These are phyloP conservation scores for Indicator maculatus DNA, from an alignment of 2,113 vertebrate genomes.

Conservation along the genomic window DNA sequence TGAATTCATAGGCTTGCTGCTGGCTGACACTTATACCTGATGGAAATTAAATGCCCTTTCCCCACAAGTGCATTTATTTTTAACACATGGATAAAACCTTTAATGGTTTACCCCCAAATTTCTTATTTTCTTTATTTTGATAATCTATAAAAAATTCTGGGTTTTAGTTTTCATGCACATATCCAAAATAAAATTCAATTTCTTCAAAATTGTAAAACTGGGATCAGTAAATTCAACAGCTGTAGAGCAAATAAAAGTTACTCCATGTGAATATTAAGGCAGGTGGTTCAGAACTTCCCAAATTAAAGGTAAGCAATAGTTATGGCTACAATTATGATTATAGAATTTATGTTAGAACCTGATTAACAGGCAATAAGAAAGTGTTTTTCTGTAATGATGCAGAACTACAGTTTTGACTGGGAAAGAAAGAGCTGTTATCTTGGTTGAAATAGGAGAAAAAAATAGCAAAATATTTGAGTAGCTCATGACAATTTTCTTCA, in stretches of 20 bases:
- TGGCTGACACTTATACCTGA: background rate
- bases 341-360: background rate
- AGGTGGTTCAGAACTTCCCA: background rate
- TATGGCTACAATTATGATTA: background rate
- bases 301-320: background rate
- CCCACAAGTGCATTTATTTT: background rate
- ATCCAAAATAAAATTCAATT: background rate
- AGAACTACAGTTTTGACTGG: background rate
- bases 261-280: background rate
- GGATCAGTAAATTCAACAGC: background rate
- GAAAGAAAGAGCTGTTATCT: background rate
- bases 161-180: background rate
- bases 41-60: background rate
- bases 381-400: background rate
- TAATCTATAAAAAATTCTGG: background rate
- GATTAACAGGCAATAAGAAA: background rate
- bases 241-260: background rate
- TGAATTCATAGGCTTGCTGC: background rate
- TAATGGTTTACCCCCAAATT: background rate
- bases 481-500: background rate
- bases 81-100: background rate
- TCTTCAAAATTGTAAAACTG: background rate
- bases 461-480: background rate
- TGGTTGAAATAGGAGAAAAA: background rate
- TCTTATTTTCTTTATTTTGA: background rate